These are phyloP conservation scores for Nephrotoma appendiculata DNA, from an alignment of 2,888 invertebrate genomes.

Conservation along the genomic window DNA sequence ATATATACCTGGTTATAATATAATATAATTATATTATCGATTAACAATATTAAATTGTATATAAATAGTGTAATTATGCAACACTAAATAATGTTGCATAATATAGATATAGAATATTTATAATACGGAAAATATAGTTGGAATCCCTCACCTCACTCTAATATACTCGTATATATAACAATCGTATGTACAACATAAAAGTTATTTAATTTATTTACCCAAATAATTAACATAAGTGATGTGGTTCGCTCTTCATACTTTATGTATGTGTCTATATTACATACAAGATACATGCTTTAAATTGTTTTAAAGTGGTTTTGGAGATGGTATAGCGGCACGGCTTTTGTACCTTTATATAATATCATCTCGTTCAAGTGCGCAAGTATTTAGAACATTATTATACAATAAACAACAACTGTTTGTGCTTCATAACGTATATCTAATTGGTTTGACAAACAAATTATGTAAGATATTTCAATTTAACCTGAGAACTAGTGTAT, in stretches of 20 bases:
- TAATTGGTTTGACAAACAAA: not conserved
- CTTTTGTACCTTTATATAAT: not conserved
- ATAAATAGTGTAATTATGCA: not conserved
- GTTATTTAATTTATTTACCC: not conserved
- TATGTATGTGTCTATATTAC: not conserved
- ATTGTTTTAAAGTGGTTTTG: not conserved
- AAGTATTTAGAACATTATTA: not conserved
- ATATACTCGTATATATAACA: too few species aligned
- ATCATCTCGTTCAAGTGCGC: not conserved
- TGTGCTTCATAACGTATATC: not conserved
- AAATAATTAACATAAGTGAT: not conserved
- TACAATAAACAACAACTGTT: not conserved
- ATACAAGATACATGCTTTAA: not conserved
- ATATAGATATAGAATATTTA: too few species aligned
- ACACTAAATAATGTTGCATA: not conserved
- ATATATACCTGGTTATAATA: not conserved
- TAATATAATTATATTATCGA: not conserved
- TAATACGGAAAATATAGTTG: too few species aligned
- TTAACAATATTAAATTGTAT: not conserved
- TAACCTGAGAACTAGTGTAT: not conserved
- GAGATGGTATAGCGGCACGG: not conserved
- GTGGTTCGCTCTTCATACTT: not conserved
- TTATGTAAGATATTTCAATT: not conserved
- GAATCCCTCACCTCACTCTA: too few species aligned
- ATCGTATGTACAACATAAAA: too few species aligned